Base-by-base conservation (phyloP, 2,113 vertebrate species). In the Percopsis transmontana region DNA sequence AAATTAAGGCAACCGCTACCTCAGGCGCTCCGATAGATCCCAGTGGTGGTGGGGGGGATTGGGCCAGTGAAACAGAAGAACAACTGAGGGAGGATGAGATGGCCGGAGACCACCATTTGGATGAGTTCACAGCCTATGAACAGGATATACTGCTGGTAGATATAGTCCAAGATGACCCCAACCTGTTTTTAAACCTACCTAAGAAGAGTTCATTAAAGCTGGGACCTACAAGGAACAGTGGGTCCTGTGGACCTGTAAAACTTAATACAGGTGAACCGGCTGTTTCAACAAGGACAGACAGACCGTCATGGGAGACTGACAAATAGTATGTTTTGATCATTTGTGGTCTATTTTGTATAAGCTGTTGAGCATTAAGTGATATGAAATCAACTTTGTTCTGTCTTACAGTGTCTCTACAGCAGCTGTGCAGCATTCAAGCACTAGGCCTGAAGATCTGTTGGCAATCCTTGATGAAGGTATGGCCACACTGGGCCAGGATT, bases 71-170 rank as follows among this genome's bases (percentile, higher is more conserved):
- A 38, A 10, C 8, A 1, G 20, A 44, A 20, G 1, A 70, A 40
- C 12, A 27, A 3, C 64, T 66, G 38, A 42, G 24, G 24, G 59
- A 54, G 10, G 41, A 44, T 1, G 56, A 51, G 15, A 2, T 13
- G 21, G 27, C 45, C 53, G 63, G 47, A 58, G 56, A 2, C 11
- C 3, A 1, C 8, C 20, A 53, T 83, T 63, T 94, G 80, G 93
- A 97, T 80, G 68, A 93, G 79, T 63, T 94, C 65, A 87, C 92
- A 41, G 95, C 95, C 45, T 97, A 95, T 42, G 74, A 95, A 85
- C 89, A 94, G 54, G 96, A 98, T 73, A 89, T 94, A 77, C 91
- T 98, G 79, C 85, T 98, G 20, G 85, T 98, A 18, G 91, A 95
- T 65, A 90, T 95, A 72, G 90, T 92, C 84, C 92, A 93, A 82